phyloP scores from a whole-genome alignment of 2,797 vertebrate genomes.

The Podarcis siculus region DNA sequence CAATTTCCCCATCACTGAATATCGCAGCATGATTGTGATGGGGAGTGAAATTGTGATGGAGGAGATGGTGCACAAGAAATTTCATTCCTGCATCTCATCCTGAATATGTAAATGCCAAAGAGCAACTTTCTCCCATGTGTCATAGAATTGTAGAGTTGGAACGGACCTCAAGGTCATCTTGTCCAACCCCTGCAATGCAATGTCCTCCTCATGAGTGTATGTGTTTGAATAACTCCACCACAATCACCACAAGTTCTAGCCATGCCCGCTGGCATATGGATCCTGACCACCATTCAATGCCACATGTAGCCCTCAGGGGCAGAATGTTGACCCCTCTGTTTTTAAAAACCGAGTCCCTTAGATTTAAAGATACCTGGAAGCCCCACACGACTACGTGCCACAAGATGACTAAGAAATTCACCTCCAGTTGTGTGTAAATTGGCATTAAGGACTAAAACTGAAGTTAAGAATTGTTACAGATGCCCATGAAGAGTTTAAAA shows the following conservation, averaged over 20 bases:
- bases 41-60: neutral
- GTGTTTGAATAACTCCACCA: too few species aligned
- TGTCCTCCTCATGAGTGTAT: too few species aligned
- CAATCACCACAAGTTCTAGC: too few species aligned
- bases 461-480: slow-evolving; percentile 29
- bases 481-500: slow-evolving; percentile 52
- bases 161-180: too few species aligned
- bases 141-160: too few species aligned
- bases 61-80: neutral
- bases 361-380: neutral
- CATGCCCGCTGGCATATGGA: too few species aligned
- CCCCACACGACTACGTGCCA: neutral
- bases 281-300: too few species aligned
- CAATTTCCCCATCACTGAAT: too few species aligned
- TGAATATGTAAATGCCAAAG: too few species aligned
- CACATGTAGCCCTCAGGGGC: neutral
- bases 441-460: slow-evolving; percentile 10
- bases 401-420: slow-evolving; percentile 3
- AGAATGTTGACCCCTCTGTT: neutral
- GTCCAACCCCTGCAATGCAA: too few species aligned
- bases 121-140: too few species aligned
- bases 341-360: neutral
- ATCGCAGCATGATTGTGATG: neutral
- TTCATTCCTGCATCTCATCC: too few species aligned
- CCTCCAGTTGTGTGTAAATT: neutral